These are phyloP conservation scores for Tauraco erythrolophus DNA, from an alignment of 2,113 vertebrate genomes.

Conservation along the genomic window DNA sequence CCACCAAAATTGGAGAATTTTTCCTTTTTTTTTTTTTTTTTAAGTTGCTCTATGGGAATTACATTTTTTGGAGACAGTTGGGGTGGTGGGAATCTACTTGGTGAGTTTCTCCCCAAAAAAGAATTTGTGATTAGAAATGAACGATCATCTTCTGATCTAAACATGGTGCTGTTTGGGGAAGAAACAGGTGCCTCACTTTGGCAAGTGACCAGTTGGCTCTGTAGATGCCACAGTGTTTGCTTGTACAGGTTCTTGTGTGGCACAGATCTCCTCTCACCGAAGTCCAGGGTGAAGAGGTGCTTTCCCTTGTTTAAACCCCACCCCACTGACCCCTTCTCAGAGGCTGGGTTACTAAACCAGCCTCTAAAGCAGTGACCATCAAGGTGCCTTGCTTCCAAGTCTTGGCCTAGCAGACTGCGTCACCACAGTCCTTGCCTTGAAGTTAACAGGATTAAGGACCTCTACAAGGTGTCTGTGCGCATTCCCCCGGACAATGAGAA, in stretches of 20 bases:
- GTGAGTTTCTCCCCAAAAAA: not conserved
- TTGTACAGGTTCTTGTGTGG: not conserved
- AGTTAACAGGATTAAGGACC: conserved; percentile 99
- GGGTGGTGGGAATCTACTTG: not conserved
- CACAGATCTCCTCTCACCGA: not conserved
- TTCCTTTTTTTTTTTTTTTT: not conserved
- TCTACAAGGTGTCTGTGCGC: conserved; percentile 96
- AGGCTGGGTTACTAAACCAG: not conserved
- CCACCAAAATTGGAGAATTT: too few species aligned
- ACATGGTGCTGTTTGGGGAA: not conserved
- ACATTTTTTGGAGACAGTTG: not conserved
- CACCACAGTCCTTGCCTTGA: not conserved
- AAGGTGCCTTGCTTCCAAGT: not conserved
- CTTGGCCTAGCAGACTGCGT: not conserved
- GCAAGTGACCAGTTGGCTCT: not conserved
- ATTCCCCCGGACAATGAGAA: conserved; percentile 98
- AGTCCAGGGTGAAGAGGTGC: not conserved
- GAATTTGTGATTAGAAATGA: not conserved
- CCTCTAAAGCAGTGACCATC: not conserved
- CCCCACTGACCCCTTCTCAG: not conserved
- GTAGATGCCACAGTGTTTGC: not conserved
- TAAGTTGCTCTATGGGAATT: not conserved
- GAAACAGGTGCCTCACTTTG: not conserved
- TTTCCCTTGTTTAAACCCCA: not conserved
- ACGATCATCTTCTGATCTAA: not conserved